Percentiles rank a stretch among this genome's conserved stretches.
These are phyloP conservation scores for Gymnocypris eckloni DNA, from an alignment of 2,797 vertebrate genomes.

Conservation along the genomic window DNA sequence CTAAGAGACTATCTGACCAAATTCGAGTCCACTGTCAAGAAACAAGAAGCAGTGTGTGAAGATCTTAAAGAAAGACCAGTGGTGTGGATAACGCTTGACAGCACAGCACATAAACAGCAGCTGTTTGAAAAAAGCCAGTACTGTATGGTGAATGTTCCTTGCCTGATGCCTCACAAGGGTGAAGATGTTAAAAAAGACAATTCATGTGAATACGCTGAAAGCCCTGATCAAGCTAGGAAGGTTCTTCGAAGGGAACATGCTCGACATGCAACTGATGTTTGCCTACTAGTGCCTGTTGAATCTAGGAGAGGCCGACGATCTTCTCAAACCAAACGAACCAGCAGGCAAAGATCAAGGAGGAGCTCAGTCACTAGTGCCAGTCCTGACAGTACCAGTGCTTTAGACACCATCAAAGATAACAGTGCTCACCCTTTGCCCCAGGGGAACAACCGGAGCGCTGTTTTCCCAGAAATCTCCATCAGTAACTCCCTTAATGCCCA, in stretches of 20 bases:
- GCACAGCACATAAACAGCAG: conserved; percentile 53
- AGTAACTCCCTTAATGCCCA: conserved; percentile 15
- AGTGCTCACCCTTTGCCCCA: conserved; percentile 7
- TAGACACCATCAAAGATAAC: conserved; percentile 37
- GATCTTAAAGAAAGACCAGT: conserved; percentile 20
- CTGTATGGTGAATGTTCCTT: conserved; percentile 27
- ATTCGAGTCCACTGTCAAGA: conserved; percentile 61
- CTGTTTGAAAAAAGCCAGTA: conserved; percentile 48
- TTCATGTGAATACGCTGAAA: neutral
- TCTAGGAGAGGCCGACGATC: conserved; percentile 18
- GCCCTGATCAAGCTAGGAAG: conserved; percentile 8
- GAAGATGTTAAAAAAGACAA: neutral
- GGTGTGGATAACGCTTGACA: conserved; percentile 56
- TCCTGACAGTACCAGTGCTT: conserved; percentile 55
- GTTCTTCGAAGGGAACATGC: neutral
- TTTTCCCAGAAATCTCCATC: conserved; percentile 25
- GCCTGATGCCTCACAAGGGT: neutral
- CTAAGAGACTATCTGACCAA: conserved; percentile 63
- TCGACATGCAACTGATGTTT: conserved; percentile 2
- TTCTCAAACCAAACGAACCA: conserved; percentile 19
- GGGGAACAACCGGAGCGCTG: conserved; percentile 12
- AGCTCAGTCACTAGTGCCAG: conserved; percentile 41
- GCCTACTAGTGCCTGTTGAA: conserved; percentile 21
- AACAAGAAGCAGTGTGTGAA: conserved; percentile 52
- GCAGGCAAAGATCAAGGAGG: conserved; percentile 21